A percentile compares a stretch with the other conserved stretches of the same genome.
These are phyloP conservation scores for Aptenodytes patagonicus DNA, from an alignment of 2,113 vertebrate genomes.

Conservation along the genomic window DNA sequence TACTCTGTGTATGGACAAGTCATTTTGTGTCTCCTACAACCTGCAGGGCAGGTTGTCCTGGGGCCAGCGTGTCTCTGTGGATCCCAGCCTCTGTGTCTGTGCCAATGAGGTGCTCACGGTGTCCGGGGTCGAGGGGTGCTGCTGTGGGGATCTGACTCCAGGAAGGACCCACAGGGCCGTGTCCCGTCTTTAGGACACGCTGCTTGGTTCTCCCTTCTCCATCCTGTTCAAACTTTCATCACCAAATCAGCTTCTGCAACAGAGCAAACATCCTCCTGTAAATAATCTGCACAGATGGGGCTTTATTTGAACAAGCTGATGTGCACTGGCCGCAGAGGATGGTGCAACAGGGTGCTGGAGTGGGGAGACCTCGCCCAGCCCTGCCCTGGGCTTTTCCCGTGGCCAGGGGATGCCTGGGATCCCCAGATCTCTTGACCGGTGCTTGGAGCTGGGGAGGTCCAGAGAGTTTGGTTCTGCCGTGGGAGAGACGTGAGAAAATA, in stretches of 20 bases:
- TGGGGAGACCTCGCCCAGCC: background rate
- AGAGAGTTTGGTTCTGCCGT: background rate
- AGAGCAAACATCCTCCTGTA: background rate
- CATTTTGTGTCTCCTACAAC: background rate
- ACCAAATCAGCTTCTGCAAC: background rate
- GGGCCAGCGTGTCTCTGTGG: background rate
- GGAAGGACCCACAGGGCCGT: accelerated
- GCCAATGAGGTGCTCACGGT: background rate
- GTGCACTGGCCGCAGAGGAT: background rate
- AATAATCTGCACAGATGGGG: slow-evolving; percentile 26
- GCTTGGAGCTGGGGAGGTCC: background rate
- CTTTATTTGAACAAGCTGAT: slow-evolving; percentile 38
- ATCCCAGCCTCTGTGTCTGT: background rate
- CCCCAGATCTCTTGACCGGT: background rate
- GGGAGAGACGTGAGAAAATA: background rate
- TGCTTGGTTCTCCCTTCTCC: background rate
- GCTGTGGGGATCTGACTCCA: accelerated
- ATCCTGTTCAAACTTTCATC: slow-evolving; percentile 10
- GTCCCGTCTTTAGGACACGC: background rate
- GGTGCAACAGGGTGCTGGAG: background rate
- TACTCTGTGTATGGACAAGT: background rate
- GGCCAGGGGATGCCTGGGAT: background rate
- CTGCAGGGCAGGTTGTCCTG: background rate
- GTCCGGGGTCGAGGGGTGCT: accelerated
- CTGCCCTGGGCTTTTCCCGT: accelerated